Conservation (phyloP, 2,797 vertebrate species). For the Fundulus diaphanus region DNA sequence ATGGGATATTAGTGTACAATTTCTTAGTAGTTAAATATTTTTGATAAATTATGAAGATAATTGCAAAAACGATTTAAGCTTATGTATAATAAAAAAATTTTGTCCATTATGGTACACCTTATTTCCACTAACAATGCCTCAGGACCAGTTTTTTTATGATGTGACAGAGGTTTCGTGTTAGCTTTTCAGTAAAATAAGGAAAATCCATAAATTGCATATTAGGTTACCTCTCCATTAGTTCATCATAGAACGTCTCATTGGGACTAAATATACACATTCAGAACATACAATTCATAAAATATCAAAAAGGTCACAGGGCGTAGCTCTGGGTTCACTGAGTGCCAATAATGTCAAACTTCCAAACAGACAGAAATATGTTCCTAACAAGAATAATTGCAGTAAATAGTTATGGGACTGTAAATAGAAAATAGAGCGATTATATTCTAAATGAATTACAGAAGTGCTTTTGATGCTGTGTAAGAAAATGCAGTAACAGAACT, state of each 20-base stretch:
- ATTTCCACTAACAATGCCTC: neutral
- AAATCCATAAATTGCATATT: no score
- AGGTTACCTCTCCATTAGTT: no score
- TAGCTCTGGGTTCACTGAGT: neutral
- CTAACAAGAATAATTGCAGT: neutral
- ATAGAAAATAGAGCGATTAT: neutral
- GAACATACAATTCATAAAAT: no score
- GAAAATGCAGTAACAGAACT: neutral
- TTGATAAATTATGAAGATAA: neutral
- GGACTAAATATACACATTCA: neutral
- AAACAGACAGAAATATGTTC: no score
- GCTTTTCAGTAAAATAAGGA: no score
- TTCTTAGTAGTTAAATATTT: neutral
- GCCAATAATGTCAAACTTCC: no score
- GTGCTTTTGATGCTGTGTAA: neutral
- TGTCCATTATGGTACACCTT: neutral
- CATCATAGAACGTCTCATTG: neutral
- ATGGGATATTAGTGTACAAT: neutral
- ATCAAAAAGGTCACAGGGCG: neutral
- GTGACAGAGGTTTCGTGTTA: neutral
- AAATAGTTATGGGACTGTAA: neutral
- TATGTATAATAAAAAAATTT: neutral
- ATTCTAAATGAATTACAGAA: neutral
- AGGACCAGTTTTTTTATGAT: neutral
- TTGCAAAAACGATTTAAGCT: neutral